A percentile compares a stretch with the other conserved stretches of the same genome.
These are phyloP conservation scores for Mycogona germanica DNA, from an alignment of 2,888 invertebrate species.

Conservation along the genomic window DNA sequence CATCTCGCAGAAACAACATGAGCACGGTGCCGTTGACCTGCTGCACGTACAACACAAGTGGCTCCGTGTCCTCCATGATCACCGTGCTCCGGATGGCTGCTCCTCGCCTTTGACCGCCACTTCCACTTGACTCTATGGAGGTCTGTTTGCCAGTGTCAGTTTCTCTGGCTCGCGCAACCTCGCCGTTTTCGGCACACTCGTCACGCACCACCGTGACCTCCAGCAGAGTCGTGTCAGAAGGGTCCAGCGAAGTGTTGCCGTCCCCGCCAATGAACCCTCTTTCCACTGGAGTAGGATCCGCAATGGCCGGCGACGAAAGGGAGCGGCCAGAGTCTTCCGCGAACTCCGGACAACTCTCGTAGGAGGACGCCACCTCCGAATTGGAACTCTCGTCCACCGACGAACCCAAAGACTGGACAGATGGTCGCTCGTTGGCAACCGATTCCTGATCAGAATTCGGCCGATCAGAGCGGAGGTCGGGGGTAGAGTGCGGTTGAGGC, in stretches of 20 bases:
- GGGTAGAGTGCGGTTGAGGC: too few species aligned
- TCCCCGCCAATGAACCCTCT: background rate
- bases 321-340: background rate
- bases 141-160: background rate
- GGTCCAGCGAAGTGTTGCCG: background rate
- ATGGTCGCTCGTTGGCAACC: background rate
- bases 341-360: background rate
- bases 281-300: background rate
- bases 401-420: background rate
- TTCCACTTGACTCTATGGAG: background rate
- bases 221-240: background rate
- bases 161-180: background rate
- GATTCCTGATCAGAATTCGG: background rate
- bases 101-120: background rate
- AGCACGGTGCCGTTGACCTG: constrained; percentile 2
- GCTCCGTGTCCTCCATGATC: too few species aligned
- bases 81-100: too few species aligned
- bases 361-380: background rate
- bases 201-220: background rate
- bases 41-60: constrained; percentile 5
- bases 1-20: constrained; percentile 6
- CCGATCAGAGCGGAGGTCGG: background rate
- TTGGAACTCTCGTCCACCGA: background rate
- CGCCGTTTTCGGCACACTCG: background rate
- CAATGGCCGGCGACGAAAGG: background rate